These are phyloP conservation scores for Adelges cooleyi DNA, from an alignment of 1,140 invertebrate genomes.

Conservation along the genomic window DNA sequence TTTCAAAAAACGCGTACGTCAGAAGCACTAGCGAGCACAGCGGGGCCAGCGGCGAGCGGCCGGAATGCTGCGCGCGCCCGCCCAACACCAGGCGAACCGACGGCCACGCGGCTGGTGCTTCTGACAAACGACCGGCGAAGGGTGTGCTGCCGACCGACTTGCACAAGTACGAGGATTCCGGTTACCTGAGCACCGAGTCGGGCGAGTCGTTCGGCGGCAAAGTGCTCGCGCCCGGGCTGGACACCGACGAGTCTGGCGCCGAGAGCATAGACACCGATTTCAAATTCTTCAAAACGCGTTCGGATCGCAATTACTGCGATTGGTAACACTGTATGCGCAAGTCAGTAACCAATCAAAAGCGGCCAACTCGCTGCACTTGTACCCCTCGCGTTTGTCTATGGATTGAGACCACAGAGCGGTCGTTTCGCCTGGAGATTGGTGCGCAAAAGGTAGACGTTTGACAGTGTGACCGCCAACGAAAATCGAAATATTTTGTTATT, in stretches of 20 bases:
- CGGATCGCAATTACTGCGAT: neutral
- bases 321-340: conserved; percentile 12
- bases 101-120: conserved; percentile 35
- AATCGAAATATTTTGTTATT: no score
- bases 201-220: conserved; percentile 69
- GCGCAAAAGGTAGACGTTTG: no score
- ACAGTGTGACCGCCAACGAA: no score
- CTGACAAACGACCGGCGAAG: conserved; percentile 33
- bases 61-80: conserved; percentile 6
- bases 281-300: conserved; percentile 50
- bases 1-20: conserved; percentile 36
- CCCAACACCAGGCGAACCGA: conserved; percentile 33
- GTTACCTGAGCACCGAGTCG: conserved; percentile 48
- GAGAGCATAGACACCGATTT: conserved; percentile 77
- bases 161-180: conserved; percentile 32
- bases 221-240: neutral
- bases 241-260: conserved; percentile 57
- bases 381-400: no score
- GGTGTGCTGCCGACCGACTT: neutral
- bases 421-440: no score
- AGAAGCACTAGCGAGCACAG: conserved; percentile 31
- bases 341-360: no score
- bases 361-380: no score
- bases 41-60: conserved; percentile 20
- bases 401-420: no score